Evolutionary conservation across 2,888 invertebrate genomes (phyloP).

Genomic region (Cantharis nigra): DNA sequence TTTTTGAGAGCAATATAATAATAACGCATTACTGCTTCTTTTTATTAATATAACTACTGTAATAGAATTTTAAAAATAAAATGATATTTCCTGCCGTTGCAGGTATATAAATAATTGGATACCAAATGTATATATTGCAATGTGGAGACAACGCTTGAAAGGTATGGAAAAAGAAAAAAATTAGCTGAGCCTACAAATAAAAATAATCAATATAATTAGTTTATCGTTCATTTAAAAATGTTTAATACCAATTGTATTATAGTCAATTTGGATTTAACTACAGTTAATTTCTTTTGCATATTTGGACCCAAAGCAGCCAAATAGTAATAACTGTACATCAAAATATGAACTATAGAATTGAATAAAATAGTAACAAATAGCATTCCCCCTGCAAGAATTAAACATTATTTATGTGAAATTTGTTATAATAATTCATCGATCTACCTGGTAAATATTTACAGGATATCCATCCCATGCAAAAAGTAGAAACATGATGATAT

Average conservation of each 20-base stretch:
- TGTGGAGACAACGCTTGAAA: constrained; percentile 1
- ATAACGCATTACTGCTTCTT: not conserved
- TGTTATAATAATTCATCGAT: not conserved
- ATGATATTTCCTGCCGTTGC: not conserved
- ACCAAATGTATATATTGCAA: not conserved
- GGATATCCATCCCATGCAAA: constrained; percentile 34
- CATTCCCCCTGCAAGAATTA: constrained; percentile 63
- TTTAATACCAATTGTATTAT: constrained; percentile 66
- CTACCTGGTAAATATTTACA: not conserved
- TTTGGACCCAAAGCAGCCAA: constrained; percentile 65
- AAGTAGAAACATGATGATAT: constrained; percentile 68
- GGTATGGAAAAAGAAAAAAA: not conserved
- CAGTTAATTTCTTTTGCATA: constrained; percentile 60
- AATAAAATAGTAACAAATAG: constrained; percentile 67
- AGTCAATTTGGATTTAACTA: constrained; percentile 63
- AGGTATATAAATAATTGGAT: not conserved
- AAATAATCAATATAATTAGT: not conserved
- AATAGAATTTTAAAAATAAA: not conserved
- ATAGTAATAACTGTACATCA: constrained; percentile 79
- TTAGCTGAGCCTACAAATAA: constrained; percentile 4
- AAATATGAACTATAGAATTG: constrained; percentile 70
- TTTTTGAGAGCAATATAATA: too few relatives aligned
- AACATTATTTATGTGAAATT: not conserved
- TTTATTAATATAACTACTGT: not conserved
- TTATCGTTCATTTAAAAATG: too few relatives aligned